Percentiles rank a stretch among this genome's conserved stretches.
Evolutionary conservation across 2,797 vertebrate species (phyloP).

Genomic region (Sebastes vulpes): DNA sequence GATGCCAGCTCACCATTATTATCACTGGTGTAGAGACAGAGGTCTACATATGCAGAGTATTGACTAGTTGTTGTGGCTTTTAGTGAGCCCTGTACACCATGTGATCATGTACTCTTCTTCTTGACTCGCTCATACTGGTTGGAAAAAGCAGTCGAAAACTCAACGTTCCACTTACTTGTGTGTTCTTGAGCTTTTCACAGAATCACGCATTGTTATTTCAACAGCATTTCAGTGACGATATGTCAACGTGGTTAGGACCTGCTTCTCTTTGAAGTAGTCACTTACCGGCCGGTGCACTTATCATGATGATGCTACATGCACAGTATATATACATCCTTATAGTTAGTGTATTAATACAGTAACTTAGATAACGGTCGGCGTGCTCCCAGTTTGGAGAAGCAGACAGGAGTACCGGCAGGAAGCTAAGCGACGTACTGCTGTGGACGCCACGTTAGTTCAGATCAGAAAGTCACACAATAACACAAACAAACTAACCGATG

Average conservation of each 20-base stretch:
- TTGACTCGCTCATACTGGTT: not conserved
- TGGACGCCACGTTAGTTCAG: no score
- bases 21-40: not conserved
- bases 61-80: not conserved
- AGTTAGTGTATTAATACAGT: no score
- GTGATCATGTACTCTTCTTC: not conserved
- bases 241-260: not conserved
- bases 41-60: not conserved
- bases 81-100: not conserved
- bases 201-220: not conserved
- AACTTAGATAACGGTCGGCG: accelerated
- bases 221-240: not conserved
- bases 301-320: no score
- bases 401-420: no score
- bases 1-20: not conserved
- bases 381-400: no score
- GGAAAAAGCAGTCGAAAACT: not conserved
- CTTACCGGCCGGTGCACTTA: no score
- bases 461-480: no score
- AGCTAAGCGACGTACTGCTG: no score
- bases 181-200: not conserved
- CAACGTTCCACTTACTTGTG: not conserved
- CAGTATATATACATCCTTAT: no score
- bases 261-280: no score
- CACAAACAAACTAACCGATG: no score